Percentiles rank a stretch among this genome's conserved stretches.
Evolutionary conservation across 2,888 invertebrate genomes (phyloP).

Genomic region (Drosophila mettleri): DNA sequence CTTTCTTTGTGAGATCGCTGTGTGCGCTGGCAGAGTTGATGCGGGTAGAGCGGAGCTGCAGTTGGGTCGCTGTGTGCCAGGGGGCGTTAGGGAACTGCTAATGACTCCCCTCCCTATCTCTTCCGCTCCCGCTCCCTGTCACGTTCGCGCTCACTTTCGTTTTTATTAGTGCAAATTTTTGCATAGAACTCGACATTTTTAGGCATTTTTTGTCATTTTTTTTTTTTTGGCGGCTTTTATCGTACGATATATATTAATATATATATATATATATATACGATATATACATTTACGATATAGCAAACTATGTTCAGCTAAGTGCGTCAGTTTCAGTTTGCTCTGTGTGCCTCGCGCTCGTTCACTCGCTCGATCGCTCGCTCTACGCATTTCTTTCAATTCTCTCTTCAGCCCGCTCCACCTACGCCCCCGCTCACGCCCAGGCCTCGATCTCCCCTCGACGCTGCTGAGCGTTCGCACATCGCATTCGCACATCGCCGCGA

Average conservation of each 20-base stretch:
- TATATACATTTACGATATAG: neutral
- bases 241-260: neutral
- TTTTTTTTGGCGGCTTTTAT: constrained; percentile 29
- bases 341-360: neutral
- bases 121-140: neutral
- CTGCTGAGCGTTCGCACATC: neutral
- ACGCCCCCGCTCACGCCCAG: neutral
- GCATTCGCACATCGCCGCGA: neutral
- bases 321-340: constrained; percentile 7
- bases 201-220: constrained; percentile 15
- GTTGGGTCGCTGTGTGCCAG: too few relatives aligned
- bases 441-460: neutral
- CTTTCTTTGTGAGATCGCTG: constrained; percentile 55
- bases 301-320: neutral
- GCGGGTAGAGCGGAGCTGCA: constrained; percentile 3
- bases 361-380: neutral
- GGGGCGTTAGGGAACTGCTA: neutral
- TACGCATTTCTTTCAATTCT: constrained; percentile 4
- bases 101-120: neutral
- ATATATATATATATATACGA: neutral
- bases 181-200: constrained; percentile 15
- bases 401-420: neutral
- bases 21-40: constrained; percentile 6
- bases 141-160: constrained; percentile 10
- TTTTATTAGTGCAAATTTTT: constrained; percentile 25